Base-by-base conservation (phyloP, 2,888 invertebrate genomes). In the Scaptomyza polygonia region DNA sequence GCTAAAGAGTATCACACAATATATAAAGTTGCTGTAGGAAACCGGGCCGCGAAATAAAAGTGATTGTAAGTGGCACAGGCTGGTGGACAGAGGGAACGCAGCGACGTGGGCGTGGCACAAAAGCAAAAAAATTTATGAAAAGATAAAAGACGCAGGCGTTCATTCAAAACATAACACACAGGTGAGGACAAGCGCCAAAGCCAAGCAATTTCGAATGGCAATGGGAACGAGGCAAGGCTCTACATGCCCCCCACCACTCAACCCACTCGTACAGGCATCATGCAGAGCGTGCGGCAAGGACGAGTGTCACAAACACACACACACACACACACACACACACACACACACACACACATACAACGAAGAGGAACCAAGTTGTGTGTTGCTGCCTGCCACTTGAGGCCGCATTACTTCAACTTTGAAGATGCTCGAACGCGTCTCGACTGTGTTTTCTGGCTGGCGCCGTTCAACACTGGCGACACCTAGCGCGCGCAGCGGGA, bases 361-460 rank as follows among this genome's bases (percentile, higher is more conserved):
- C n/a, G 0, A 5, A 25, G 25, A 25, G 25, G 25, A 5, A 25
- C 4, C 3, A 5, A 45, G 54, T 62, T 63, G 69, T 36, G 64
- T 57, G 54, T 56, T 66, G 54, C 58, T 66, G 67, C 67, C 57
- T 39, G 80, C 84, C 84, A 88, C 84, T 84, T 88, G 84, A 88
- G 88, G 86, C 86, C 75, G 86, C 86, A 86, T 83, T 87, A 88
- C 88, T 80, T 86, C 83, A 86, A 83, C 88, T 86, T 86, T 84
- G 78, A 86, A 88, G 88, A 88, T 86, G 86, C 88, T 77, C 82
- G 82, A 81, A 76, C 85, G 77, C 72, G 65, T 58, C 72, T 64
- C 68, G 74, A 25, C 47, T 18, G 47, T 32, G 30, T 21, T 43
- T 43, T 21, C 18, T 29, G 30, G 47, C 30, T 49, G 53, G 45